Percentiles rank a stretch among this genome's conserved stretches.
Evolutionary conservation across 1,140 invertebrate genomes (phyloP).

Genomic region (Drosophila baimaii): DNA sequence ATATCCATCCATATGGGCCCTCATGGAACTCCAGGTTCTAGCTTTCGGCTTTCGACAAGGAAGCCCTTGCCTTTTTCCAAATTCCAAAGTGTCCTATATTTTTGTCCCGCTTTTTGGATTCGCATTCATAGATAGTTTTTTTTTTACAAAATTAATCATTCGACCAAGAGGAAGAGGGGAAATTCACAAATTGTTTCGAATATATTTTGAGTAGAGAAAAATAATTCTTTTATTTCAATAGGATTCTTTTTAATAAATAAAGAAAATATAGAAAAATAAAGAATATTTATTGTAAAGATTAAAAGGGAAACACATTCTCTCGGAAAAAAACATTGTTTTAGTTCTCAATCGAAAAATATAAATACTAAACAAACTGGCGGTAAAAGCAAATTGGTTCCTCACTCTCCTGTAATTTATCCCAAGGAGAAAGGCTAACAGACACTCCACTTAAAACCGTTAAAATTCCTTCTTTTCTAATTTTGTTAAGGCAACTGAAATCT

Average conservation of each 20-base stretch:
- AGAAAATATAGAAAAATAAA: no score
- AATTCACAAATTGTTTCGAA: constrained; percentile 10
- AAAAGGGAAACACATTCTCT: no score
- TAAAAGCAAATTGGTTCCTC: no score
- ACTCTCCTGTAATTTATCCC: no score
- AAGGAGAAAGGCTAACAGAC: no score
- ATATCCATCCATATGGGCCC: background rate
- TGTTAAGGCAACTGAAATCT: no score
- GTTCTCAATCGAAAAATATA: no score
- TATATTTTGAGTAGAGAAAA: constrained; percentile 12
- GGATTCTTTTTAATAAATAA: background rate
- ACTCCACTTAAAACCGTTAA: no score
- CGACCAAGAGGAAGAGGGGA: background rate
- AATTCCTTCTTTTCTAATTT: no score
- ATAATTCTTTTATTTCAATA: background rate
- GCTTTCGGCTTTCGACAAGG: background rate
- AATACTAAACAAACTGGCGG: no score
- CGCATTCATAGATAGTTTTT: constrained; percentile 1
- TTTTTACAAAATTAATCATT: background rate
- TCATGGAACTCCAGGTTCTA: background rate
- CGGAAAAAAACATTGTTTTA: no score
- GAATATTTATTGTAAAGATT: no score
- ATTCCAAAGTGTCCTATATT: constrained; percentile 22
- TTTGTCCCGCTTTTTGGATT: constrained; percentile 11
- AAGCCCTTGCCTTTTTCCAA: constrained; percentile 1